Evolutionary conservation across 64 coral and sea anemone genomes (phyloP), one percentile per base, ranked within the genome.

Genomic region (Cladopsammia gracilis): DNA sequence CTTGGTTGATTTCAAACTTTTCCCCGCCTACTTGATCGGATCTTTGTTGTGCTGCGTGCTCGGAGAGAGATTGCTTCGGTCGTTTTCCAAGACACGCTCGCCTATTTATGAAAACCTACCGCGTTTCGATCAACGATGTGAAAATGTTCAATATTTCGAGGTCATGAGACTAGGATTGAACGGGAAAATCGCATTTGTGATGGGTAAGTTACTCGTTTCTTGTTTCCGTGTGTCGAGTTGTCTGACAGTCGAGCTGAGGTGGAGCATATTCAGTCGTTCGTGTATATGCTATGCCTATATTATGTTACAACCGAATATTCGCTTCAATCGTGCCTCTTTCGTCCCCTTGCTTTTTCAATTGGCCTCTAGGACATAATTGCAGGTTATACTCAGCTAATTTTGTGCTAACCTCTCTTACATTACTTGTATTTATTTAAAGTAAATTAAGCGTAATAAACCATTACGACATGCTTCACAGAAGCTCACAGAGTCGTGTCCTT

Each of bases 361-460:
- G 42, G 10, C 10, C 62, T 50, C 80, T 48, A 84, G 60, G 47
- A 68, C 46, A 67, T 84, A 84, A 84, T 84, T 67, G n/a, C 80
- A 25, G 60, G 59, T 48, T 68, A 8, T 8, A 67, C 67, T 84
- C 45, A 49, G 44, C 18, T 75, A 18, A 73, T 75, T 49, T 20
- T 12, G 72, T 23, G 43, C 19, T 45, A 7, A 22, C 43, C 60
- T 66, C 60, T 84, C 16, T 23, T 49, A 48, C 62, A 66, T 68
- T 68, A 48, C 79, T 50, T 24, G 45, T 61, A n/a, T 50, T 43
- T 24, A 50, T 84, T 83, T 20, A 67, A 50, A 51, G 60, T 50
- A 84, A 84, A 84, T 84, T 84, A 84, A 84, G 60, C 62, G 80
- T 84, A 68, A 84, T 51, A 84, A 64, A 44, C 56, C 16, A 84